Conservation (phyloP, 1,140 invertebrate species). For the Linepithema humile region DNA sequence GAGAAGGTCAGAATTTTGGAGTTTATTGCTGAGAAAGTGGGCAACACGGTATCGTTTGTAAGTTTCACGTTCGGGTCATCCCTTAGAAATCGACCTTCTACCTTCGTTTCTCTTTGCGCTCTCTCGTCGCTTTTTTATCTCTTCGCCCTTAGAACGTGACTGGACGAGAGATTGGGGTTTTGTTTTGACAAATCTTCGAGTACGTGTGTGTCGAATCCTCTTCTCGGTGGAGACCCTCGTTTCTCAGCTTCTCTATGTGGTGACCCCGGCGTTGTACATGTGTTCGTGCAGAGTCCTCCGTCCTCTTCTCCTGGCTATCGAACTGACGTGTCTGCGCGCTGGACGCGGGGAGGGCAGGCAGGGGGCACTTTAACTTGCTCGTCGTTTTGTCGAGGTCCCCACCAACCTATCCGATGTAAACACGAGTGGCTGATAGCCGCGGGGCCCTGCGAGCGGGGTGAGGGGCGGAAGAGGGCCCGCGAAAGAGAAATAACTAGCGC, state of each 20-base stretch:
- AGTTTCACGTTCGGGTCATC: neutral
- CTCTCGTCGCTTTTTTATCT: constrained; percentile 7
- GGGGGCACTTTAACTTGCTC: constrained; percentile 64
- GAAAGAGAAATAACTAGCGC: constrained; percentile 42
- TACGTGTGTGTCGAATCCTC: constrained; percentile 62
- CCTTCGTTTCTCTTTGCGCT: neutral
- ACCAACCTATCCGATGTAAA: constrained; percentile 75
- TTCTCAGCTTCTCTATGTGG: constrained; percentile 54
- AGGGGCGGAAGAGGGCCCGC: constrained; percentile 56
- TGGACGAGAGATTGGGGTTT: constrained; percentile 77
- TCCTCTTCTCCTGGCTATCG: constrained; percentile 2
- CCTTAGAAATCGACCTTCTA: neutral
- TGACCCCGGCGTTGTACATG: constrained; percentile 12
- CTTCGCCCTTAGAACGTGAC: constrained; percentile 73
- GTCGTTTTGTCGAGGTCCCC: constrained; percentile 70
- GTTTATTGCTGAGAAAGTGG: constrained; percentile 68
- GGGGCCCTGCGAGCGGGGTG: constrained; percentile 65
- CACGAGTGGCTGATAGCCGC: constrained; percentile 81
- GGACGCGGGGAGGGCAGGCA: neutral
- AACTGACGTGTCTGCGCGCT: constrained; percentile 38
- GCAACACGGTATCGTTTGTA: constrained; percentile 8
- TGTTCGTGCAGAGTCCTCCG: constrained; percentile 36
- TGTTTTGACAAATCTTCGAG: constrained; percentile 79
- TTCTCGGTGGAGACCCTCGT: constrained; percentile 61
- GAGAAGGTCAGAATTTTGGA: constrained; percentile 61